Evolutionary conservation across 2,888 invertebrate genomes (phyloP).

Genomic region (Steinernema carpocapsae): DNA sequence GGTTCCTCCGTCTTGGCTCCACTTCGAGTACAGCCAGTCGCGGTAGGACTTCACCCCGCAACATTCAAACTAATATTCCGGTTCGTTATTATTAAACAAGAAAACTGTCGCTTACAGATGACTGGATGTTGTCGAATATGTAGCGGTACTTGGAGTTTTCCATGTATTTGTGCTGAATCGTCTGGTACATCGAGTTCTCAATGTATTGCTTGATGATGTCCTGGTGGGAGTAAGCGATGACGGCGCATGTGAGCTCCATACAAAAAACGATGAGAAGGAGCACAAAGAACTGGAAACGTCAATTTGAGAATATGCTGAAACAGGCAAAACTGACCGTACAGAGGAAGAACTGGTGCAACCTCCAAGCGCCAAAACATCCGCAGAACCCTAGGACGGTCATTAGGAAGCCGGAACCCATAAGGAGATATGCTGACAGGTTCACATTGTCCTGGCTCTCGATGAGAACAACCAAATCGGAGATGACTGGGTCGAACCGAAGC

Average conservation of each 20-base stretch:
- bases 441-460: conserved; percentile 49
- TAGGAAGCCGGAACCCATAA: conserved; percentile 78
- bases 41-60: conserved; percentile 79
- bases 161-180: conserved; percentile 76
- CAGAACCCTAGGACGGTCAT: conserved; percentile 81
- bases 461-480: conserved; percentile 78
- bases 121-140: conserved; percentile 78
- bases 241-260: conserved; percentile 80
- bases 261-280: conserved; percentile 80
- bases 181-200: conserved; percentile 75
- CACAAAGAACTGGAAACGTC: conserved; percentile 77
- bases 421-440: conserved; percentile 74
- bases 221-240: conserved; percentile 80
- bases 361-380: conserved; percentile 83
- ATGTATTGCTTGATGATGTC: conserved; percentile 75
- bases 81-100: background rate
- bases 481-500: conserved; percentile 78
- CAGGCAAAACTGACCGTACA: conserved; percentile 75
- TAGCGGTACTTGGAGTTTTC: conserved; percentile 71
- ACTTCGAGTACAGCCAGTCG: conserved; percentile 75
- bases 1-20: conserved; percentile 43
- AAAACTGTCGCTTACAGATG: conserved; percentile 68
- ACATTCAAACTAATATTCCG: conserved; percentile 76
- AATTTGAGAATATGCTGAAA: background rate
- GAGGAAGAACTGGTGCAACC: conserved; percentile 81